Evolutionary conservation across 2,888 invertebrate species (phyloP).

Genomic region (Busseola fusca): DNA sequence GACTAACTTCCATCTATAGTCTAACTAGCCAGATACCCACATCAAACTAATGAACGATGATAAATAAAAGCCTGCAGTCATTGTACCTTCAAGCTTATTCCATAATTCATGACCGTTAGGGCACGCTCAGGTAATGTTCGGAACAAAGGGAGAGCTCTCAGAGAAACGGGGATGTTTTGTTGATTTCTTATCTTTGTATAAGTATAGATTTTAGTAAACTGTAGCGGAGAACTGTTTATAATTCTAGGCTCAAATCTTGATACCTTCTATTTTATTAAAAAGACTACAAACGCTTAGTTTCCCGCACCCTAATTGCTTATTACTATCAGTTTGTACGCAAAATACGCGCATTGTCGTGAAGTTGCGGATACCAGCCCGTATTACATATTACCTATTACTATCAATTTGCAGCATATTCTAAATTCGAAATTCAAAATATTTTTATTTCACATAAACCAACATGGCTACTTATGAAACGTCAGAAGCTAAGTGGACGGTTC

Average conservation of each 20-base stretch:
- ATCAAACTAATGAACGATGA: slow-evolving; percentile 58
- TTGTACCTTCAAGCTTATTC: slow-evolving; percentile 46
- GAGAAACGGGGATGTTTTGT: slow-evolving; percentile 28
- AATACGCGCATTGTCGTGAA: too few relatives aligned
- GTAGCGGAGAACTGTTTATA: background rate
- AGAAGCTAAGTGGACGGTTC: too few relatives aligned
- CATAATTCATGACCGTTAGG: slow-evolving; percentile 62
- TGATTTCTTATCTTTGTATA: slow-evolving; percentile 27
- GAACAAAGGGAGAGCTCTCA: slow-evolving; percentile 43
- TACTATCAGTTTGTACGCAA: too few relatives aligned
- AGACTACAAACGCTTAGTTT: background rate
- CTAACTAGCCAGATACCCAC: slow-evolving; percentile 24
- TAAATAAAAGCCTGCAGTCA: slow-evolving; percentile 55
- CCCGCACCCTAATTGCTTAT: too few relatives aligned
- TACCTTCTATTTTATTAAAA: background rate
- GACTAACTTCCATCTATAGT: background rate
- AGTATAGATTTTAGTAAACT: slow-evolving; percentile 2
- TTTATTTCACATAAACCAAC: too few relatives aligned
- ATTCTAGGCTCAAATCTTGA: slow-evolving; percentile 2
- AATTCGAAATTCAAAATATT: too few relatives aligned
- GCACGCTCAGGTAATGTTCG: slow-evolving; percentile 47
- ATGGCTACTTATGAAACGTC: too few relatives aligned
- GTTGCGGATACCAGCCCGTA: too few relatives aligned
- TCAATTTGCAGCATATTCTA: too few relatives aligned
- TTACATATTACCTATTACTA: too few relatives aligned